These are phyloP conservation scores for Stegastes partitus DNA, from an alignment of 2,113 vertebrate species.

Conservation along the genomic window DNA sequence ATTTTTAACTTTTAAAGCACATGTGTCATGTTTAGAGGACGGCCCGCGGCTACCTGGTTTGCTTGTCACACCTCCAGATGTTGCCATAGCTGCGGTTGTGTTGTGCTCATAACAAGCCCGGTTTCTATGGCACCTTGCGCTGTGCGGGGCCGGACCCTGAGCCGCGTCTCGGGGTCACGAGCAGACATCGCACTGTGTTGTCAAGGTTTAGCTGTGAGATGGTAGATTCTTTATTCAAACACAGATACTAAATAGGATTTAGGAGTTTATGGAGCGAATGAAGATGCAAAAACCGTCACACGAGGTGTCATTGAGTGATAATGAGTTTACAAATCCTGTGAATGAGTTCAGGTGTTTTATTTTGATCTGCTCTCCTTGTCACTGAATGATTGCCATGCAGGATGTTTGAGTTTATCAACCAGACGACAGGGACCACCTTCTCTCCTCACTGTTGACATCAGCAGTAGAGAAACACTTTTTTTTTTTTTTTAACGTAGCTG, in stretches of 20 bases:
- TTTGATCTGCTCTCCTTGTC: not conserved
- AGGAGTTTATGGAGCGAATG: constrained; percentile 4
- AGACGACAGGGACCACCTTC: constrained; percentile 8
- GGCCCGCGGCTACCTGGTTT: constrained; percentile 69
- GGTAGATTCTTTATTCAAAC: constrained; percentile 60
- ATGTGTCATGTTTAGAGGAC: constrained; percentile 69
- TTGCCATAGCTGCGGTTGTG: constrained; percentile 77
- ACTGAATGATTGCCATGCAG: not conserved
- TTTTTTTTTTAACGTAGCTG: too few relatives aligned
- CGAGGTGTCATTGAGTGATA: not conserved
- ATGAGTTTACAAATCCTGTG: not conserved
- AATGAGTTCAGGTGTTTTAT: constrained; percentile 1
- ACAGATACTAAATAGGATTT: constrained; percentile 26
- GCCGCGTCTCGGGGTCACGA: constrained; percentile 45
- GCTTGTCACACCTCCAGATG: constrained; percentile 66
- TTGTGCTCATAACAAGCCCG: constrained; percentile 81
- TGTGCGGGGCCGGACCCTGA: constrained; percentile 1
- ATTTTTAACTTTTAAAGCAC: constrained; percentile 67
- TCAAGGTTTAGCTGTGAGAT: constrained; percentile 50
- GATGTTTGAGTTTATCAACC: constrained; percentile 36
- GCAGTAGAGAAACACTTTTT: constrained; percentile 12
- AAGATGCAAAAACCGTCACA: constrained; percentile 1
- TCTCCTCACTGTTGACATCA: constrained; percentile 31
- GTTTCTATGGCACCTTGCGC: constrained; percentile 63
- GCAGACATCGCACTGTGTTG: constrained; percentile 77